Percentiles rank a stretch among this genome's conserved stretches.
Evolutionary conservation across 2,797 vertebrate species (phyloP).

Genomic region (Propithecus deckenii): DNA sequence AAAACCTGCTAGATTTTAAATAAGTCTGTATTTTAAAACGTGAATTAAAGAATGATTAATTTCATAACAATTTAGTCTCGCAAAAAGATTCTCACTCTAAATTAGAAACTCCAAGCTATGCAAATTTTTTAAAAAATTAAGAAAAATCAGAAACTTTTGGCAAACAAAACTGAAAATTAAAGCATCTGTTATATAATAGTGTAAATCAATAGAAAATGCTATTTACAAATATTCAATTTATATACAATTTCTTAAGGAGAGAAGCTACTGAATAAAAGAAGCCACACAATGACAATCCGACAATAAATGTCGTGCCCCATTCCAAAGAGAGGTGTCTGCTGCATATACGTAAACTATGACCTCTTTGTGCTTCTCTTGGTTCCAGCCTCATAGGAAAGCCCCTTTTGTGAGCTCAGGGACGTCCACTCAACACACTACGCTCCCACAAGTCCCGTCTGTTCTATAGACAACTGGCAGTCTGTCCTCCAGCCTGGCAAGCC

Average conservation of each 20-base stretch:
- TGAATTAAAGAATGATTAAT: conserved; percentile 35
- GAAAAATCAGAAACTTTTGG: conserved; percentile 6
- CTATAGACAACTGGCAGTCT: conserved; percentile 49
- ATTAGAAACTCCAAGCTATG: conserved; percentile 1
- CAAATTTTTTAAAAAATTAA: neutral
- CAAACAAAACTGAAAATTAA: conserved; percentile 32
- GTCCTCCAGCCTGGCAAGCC: conserved; percentile 36
- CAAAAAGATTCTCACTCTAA: conserved; percentile 27
- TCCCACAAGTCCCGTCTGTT: conserved; percentile 61
- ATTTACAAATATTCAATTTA: conserved; percentile 22
- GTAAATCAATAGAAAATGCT: conserved; percentile 21
- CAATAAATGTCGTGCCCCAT: neutral
- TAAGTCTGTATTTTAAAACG: neutral
- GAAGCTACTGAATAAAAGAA: neutral
- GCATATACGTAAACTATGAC: neutral
- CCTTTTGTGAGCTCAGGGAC: neutral
- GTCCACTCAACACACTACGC: neutral
- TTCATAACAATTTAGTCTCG: conserved; percentile 34
- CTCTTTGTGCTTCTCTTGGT: neutral
- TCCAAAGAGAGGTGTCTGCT: neutral
- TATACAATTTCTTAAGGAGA: neutral
- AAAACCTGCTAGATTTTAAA: conserved; percentile 37
- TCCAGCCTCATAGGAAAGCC: neutral
- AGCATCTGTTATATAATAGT: neutral
- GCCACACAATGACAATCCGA: neutral